Base-by-base conservation (phyloP, 2,797 vertebrate genomes). In the Sebastes kiyomatsui region DNA sequence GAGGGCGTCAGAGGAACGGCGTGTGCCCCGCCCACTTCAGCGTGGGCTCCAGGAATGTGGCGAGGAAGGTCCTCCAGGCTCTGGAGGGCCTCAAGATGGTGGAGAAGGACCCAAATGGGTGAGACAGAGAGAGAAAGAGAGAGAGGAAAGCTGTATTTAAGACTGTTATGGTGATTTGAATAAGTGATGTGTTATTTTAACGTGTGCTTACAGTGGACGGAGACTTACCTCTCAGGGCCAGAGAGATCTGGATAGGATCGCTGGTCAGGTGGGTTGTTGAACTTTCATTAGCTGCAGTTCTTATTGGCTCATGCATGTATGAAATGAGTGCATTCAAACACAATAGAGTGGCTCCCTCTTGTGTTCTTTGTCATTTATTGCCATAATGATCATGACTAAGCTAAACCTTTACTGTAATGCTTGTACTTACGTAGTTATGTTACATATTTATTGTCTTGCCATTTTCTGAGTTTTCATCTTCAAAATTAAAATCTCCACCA, bases 51-150 rank as follows among this genome's bases (percentile, higher is more conserved):
- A 97, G 97, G 87, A 97, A 96, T 0, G 97, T 98, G 68, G 97
- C 97, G 2, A 96, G 97, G 67, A 96, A 96, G 60, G 95, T 98
- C 60, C 96, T 98, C 33, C 97, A 98, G 90, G 93, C 96, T 67
- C 94, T 98, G 32, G 97, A 98, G 84, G 96, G 95, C 42, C 96
- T 98, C 71, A 97, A 97, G 87, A 97, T 98, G 97, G 96, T 97
- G 88, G 97, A 98, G 92, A 97, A 97, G 86, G 97, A 98, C 90
- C 97, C 97, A 75, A 97, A 97, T 52, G 97, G 97, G 97, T 98
- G 84, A 96, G 96, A 83, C 22, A 67, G 14, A 4, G 18, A 38
- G 18, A 33, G 13, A 25, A 8, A 22, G 14, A 4, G 22, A 4
- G 25, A 25, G 46, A 8, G 25, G 1, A 66, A 25, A 9, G 2